Evolutionary conservation across 2,113 vertebrate species (phyloP).

Genomic region (Forbesichthys papilliferus): DNA sequence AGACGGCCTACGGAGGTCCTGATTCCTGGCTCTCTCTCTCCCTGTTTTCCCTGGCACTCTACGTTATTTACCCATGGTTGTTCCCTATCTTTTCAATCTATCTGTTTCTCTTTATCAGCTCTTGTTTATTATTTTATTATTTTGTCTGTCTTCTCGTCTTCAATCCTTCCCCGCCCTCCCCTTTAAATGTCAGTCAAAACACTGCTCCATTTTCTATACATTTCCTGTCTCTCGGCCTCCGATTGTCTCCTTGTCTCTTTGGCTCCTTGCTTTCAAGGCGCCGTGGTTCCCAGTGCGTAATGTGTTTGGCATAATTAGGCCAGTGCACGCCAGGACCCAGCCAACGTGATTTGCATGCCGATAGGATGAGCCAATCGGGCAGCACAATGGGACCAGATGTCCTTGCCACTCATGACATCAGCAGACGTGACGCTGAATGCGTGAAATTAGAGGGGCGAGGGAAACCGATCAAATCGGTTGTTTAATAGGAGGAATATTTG

Average conservation of each 20-base stretch:
- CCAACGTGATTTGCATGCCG: conserved; percentile 60
- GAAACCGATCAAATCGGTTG: conserved; percentile 18
- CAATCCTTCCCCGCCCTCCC: conserved; percentile 17
- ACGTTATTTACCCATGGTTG: conserved; percentile 42
- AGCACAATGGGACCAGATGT: conserved; percentile 53
- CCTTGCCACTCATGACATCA: conserved; percentile 63
- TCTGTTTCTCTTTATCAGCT: conserved; percentile 30
- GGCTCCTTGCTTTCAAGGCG: conserved; percentile 25
- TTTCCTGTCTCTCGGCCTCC: neutral
- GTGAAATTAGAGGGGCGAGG: conserved; percentile 39
- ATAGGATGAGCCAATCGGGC: conserved; percentile 54
- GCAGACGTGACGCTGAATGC: conserved; percentile 63
- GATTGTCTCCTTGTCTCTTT: conserved; percentile 30
- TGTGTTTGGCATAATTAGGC: conserved; percentile 67
- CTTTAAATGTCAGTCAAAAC: conserved; percentile 19
- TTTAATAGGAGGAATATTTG: conserved; percentile 5
- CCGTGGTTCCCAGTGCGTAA: conserved; percentile 51
- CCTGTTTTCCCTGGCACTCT: conserved; percentile 26
- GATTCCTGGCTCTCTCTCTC: conserved; percentile 28
- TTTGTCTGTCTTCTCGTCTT: conserved; percentile 24
- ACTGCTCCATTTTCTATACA: neutral
- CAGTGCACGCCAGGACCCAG: conserved; percentile 44
- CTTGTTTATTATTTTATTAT: conserved; percentile 15
- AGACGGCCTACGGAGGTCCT: conserved; percentile 38
- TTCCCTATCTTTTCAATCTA: conserved; percentile 5